Evolutionary conservation across 2,888 invertebrate genomes (phyloP), one percentile per base, ranked within the genome.

Genomic region (Stenchaetothrips biformis): DNA sequence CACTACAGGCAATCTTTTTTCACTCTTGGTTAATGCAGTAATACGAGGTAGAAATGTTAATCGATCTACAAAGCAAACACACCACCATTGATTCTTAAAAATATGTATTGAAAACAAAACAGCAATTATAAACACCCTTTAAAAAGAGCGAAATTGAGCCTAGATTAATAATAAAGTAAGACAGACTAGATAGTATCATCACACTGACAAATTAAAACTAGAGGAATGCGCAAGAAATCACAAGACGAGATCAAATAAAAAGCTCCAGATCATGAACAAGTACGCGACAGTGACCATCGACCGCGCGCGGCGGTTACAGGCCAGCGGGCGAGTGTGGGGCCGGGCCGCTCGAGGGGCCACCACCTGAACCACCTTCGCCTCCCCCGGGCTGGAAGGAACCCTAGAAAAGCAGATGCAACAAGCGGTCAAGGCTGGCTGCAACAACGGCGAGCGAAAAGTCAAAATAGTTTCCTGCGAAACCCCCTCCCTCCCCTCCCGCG

Each of bases 231-330:
- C 37, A 37, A 37, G 4, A 37, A 37, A 37, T 37, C 37, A 37
- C 37, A 37, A 11, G 11, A 74, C 67, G 67, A 74, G 67, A 74
- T 74, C 67, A 74, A 74, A 74, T 11, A 25, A 74, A 21, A 74
- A 11, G 67, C 67, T 11, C 67, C 67, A 74, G 67, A 74, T 74
- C 25, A 74, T 25, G 25, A 25, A 21, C 11, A 74, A 74, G 25
- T 74, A 74, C 21, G 67, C 67, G 21, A 74, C 67, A 7, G 25
- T 11, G 25, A 74, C n/a, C 7, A 74, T 7, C 4, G 21, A 8
- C 25, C 67, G n/a, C 21, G 21, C 21, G 8, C 21, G 67, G 0
- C 25, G 67, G 67, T 25, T 74, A 74, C 25, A 25, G 67, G 67
- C 25, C 25, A 74, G 25, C 11, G 67, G 67, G 67, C 67, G 67